A percentile compares a stretch with the other conserved stretches of the same genome.
Evolutionary conservation across 2,797 vertebrate species (phyloP).

Genomic region (Amphiprion clarkii): DNA sequence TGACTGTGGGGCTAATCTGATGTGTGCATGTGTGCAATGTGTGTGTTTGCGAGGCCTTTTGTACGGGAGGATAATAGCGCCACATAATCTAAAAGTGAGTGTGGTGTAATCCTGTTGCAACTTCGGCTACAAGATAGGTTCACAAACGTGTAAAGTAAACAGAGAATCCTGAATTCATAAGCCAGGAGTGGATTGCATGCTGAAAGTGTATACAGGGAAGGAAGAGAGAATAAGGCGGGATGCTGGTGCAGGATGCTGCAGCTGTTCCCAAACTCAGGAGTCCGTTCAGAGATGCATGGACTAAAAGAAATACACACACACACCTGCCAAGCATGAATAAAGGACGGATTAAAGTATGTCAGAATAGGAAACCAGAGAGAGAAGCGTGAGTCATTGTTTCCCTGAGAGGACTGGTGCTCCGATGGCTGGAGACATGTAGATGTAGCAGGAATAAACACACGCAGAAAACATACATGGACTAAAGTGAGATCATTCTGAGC

Average conservation of each 20-base stretch:
- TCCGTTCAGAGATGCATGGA: slow-evolving; percentile 41
- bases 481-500: slow-evolving; percentile 37
- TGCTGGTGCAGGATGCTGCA: slow-evolving; percentile 46
- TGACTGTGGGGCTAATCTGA: slow-evolving; percentile 74
- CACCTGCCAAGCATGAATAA: slow-evolving; percentile 83
- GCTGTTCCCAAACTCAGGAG: slow-evolving; percentile 63
- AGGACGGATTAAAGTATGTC: slow-evolving; percentile 81
- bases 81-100: slow-evolving; percentile 60
- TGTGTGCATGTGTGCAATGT: slow-evolving; percentile 43
- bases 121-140: slow-evolving; percentile 39
- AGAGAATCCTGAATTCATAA: slow-evolving; percentile 42
- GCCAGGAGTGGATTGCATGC: slow-evolving; percentile 21
- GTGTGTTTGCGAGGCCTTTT: slow-evolving; percentile 36
- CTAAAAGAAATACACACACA: slow-evolving; percentile 54
- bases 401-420: slow-evolving; percentile 74
- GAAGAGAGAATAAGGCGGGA: slow-evolving; percentile 34
- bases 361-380: slow-evolving; percentile 75
- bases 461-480: slow-evolving; percentile 19
- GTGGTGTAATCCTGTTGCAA: slow-evolving; percentile 65
- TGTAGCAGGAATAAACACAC: slow-evolving; percentile 35
- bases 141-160: slow-evolving; percentile 56
- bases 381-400: slow-evolving; percentile 81
- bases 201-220: slow-evolving; percentile 36
- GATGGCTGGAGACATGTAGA: slow-evolving; percentile 68
- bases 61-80: slow-evolving; percentile 55